Conservation (phyloP, 1,140 invertebrate genomes). For the Saccostrea cuccullata region DNA sequence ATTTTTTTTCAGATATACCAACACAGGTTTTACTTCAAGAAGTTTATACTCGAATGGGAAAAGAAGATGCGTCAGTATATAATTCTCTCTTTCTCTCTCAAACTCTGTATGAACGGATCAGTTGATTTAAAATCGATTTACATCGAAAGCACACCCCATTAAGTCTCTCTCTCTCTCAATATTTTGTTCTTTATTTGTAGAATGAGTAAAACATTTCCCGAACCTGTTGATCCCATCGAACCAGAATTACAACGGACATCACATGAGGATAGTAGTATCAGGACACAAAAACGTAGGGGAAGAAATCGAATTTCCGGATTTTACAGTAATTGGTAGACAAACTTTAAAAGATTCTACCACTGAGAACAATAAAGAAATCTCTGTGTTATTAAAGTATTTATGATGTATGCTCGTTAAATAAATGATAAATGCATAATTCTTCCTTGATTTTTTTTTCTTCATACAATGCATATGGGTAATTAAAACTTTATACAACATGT, state of each 20-base stretch:
- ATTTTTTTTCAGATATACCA: neutral
- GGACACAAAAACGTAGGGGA: neutral
- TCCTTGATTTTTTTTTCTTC: neutral
- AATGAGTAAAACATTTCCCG: slow-evolving; percentile 13
- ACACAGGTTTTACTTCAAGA: slow-evolving; percentile 15
- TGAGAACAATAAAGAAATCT: neutral
- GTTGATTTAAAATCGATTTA: too few relatives aligned
- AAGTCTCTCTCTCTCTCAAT: neutral
- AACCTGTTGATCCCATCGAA: slow-evolving; percentile 6
- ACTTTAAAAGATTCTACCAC: neutral
- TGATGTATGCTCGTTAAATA: neutral
- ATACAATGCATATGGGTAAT: too few relatives aligned
- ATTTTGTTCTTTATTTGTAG: neutral
- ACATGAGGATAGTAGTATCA: neutral
- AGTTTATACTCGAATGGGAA: neutral
- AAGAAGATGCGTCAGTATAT: neutral
- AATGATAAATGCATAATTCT: neutral
- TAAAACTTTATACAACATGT: too few relatives aligned
- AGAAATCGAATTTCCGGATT: slow-evolving; percentile 23
- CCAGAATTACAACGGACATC: neutral
- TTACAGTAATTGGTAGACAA: slow-evolving; percentile 19
- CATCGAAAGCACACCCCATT: too few relatives aligned
- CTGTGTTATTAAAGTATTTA: neutral
- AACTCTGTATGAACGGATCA: neutral
- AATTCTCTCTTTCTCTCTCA: neutral